Base-by-base conservation (phyloP, 2,113 vertebrate species). In the Psittacara wagleri region DNA sequence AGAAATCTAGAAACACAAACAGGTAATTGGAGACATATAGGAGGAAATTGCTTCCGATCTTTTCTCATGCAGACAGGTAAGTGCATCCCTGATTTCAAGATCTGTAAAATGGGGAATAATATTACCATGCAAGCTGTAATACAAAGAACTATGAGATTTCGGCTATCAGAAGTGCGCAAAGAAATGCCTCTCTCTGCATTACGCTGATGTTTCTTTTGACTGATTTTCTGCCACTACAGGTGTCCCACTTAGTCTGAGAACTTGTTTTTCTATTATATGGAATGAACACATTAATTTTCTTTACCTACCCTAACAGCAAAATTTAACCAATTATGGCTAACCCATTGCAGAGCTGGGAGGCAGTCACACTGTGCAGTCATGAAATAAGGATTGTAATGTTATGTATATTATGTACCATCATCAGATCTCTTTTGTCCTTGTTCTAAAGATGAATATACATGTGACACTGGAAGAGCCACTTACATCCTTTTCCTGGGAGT, bases 1-100 rank as follows among this genome's bases (percentile, higher is more conserved):
- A 73, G 74, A 92, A 95, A 7, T 87, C 81, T 91, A 90, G 29
- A 94, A 94, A 91, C 79, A 20, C 66, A 84, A 86, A 74, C n/a
- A 82, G 35, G 68, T 95, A 94, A 82, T 68, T 91, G 48, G 49
- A 61, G 57, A 67, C 37, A 29, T n/a, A 69, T 0, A 84, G 33
- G 13, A 91, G 9, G 41, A 92, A 88, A 96, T 85, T 3, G 15
- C 28, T 87, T 94, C 24, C 25, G 0, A 5, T 86, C 46, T 84
- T 82, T 82, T 81, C 66, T 83, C 17, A 2, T 57, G 35, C 67
- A 85, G 44, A 61, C 67, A 85, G 91, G 91, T 96, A 91, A 93
- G 94, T 88, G 78, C 57, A 92, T 73, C 52, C 20, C 28, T 90
- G 74, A 86, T 94, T 92, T 66, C 41, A 63, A 69, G n/a, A 76